Base-by-base conservation (phyloP, 1,140 invertebrate species). In the Papilio polyxenes region DNA sequence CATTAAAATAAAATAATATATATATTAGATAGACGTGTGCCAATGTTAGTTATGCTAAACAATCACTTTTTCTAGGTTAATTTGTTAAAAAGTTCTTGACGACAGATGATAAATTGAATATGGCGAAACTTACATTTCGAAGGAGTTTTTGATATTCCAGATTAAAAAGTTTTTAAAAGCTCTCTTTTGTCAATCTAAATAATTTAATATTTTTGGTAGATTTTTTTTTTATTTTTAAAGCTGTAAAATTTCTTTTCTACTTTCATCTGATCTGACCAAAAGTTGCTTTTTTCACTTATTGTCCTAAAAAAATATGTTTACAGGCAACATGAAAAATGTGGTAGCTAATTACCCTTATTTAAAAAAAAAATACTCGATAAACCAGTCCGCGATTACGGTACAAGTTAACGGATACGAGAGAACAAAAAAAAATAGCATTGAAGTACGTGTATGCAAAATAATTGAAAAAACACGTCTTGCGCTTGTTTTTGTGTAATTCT, bases 361-460 rank as follows among this genome's bases (percentile, higher is more conserved):
- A 23, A 31, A 31, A 65, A 65, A 31, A 0, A 20, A 31, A 65
- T 65, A 65, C 62, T 65, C 62, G 23, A 78, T 59, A 84, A 87
- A 87, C 85, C 86, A 82, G 84, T 83, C 59, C 40, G 53, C 79
- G 23, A 49, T 84, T 85, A 85, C 86, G 80, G 84, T 87, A 87
- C 76, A 83, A 37, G 75, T 65, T 65, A 87, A 87, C 86, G 86
- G 86, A 84, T 83, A 80, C 62, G 81, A 53, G 79, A 84, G 83
- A 74, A 82, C 20, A 82, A 85, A 85, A 82, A 31, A 31, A 80
- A 85, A 72, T 84, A 74, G 5, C 62, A 78, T 53, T 75, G 17
- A 65, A 65, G 62, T 65, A 65, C 20, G 72, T 44, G 51, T 59
- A 74, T 78, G 82, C 75, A 74, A 83, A 82, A 75, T 80, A 80